These are phyloP conservation scores for Rotaria socialis DNA, from an alignment of 2,888 invertebrate species.

Conservation along the genomic window DNA sequence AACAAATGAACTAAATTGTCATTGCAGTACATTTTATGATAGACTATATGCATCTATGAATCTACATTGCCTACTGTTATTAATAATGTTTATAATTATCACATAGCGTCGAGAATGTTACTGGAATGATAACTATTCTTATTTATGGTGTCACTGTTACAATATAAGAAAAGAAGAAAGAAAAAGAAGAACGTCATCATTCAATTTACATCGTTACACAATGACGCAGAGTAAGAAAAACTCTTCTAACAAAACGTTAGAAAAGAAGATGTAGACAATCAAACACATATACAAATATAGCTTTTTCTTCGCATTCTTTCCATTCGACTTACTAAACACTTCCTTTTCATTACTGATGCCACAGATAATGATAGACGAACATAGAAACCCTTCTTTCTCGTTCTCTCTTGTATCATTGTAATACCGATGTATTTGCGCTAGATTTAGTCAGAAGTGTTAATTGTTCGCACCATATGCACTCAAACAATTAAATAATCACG, in stretches of 20 bases:
- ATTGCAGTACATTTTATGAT: not conserved
- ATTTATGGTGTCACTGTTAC: not conserved
- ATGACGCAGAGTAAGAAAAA: not conserved
- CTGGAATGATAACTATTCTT: constrained; percentile 3
- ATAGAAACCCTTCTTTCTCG: not conserved
- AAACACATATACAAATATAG: not conserved
- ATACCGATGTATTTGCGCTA: not conserved
- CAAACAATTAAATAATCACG: not conserved
- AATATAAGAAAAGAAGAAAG: not conserved
- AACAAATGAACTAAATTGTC: not conserved
- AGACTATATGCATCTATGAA: not conserved
- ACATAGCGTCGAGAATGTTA: not conserved
- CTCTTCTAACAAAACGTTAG: not conserved
- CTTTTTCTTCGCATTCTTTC: not conserved
- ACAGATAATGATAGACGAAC: not conserved
- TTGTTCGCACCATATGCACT: not conserved
- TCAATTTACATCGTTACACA: not conserved
- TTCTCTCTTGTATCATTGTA: not conserved
- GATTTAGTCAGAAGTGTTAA: not conserved
- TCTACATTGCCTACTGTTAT: not conserved
- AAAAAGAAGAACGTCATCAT: not conserved
- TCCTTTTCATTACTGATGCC: not conserved
- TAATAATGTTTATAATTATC: constrained; percentile 9
- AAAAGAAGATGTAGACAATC: not conserved
- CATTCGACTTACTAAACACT: not conserved